phyloP scores from a whole-genome alignment of 2,888 invertebrate species.

The Gnatocerus cornutus region DNA sequence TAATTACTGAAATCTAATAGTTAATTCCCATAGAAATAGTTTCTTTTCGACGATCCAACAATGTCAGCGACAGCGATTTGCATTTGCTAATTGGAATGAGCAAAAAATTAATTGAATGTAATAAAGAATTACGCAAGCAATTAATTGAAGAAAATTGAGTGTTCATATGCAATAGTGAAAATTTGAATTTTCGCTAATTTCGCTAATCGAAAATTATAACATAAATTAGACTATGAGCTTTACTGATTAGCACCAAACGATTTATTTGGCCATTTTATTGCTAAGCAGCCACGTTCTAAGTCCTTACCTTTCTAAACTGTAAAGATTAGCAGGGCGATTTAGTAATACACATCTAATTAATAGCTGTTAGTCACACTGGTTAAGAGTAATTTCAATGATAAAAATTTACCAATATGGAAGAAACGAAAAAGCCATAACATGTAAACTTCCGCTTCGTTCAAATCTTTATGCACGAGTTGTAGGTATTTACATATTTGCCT shows the following conservation, averaged over 20 bases:
- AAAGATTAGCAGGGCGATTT: conserved; percentile 26
- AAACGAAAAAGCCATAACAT: conserved; percentile 52
- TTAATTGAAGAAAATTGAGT: too few species aligned
- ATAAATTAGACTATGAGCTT: conserved; percentile 7
- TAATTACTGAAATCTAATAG: too few species aligned
- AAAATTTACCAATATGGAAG: conserved; percentile 58
- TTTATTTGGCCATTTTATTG: conserved; percentile 22
- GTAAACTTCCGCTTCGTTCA: conserved; percentile 48
- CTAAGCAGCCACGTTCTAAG: conserved; percentile 9
- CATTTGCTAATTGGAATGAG: too few species aligned
- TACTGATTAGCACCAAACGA: conserved; percentile 25
- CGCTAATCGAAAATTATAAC: too few species aligned
- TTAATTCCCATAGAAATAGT: too few species aligned
- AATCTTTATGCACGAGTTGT: conserved; percentile 59
- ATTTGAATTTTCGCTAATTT: conserved; percentile 2
- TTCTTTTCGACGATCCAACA: too few species aligned
- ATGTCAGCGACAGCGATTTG: too few species aligned
- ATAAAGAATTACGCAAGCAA: too few species aligned
- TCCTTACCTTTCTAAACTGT: conserved; percentile 27
- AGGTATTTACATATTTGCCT: conserved; percentile 67
- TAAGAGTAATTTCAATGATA: conserved; percentile 43
- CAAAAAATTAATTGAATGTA: too few species aligned
- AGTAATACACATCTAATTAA: conserved; percentile 20
- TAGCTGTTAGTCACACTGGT: conserved; percentile 33
- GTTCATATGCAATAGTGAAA: background rate